Evolutionary conservation across 1,140 invertebrate species (phyloP).

Genomic region (Lamellibrachia luymesi): DNA sequence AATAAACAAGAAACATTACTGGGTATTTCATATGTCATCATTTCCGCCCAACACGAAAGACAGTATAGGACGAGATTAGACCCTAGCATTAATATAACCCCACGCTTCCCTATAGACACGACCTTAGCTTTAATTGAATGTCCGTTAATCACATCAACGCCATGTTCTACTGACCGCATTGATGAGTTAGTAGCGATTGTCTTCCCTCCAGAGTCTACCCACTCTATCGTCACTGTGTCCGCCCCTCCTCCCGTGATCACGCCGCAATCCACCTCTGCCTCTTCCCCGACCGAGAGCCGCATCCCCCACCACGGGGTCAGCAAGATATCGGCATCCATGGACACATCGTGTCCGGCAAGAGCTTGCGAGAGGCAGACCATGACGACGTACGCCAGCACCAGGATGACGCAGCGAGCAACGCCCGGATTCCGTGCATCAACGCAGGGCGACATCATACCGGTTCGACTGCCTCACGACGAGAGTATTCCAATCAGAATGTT

Average conservation of each 20-base stretch:
- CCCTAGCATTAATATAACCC: not conserved
- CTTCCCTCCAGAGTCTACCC: not conserved
- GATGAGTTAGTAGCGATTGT: not conserved
- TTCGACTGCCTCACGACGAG: not conserved
- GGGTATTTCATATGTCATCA: not conserved
- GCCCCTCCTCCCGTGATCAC: not conserved
- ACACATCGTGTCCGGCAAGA: not conserved
- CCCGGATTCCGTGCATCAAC: not conserved
- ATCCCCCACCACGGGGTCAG: not conserved
- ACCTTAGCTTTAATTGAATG: not conserved
- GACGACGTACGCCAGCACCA: not conserved
- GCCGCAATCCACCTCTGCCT: not conserved
- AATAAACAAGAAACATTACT: not conserved
- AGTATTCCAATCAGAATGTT: not conserved
- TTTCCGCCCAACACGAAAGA: not conserved
- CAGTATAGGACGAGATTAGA: not conserved
- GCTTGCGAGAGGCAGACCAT: not conserved
- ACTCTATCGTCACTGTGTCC: not conserved
- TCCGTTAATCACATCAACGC: not conserved
- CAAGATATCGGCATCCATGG: not conserved
- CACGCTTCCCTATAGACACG: not conserved
- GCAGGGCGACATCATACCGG: not conserved
- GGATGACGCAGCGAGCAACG: not conserved
- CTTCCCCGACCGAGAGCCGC: not conserved
- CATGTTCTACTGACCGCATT: not conserved